Evolutionary conservation across 2,797 vertebrate species (phyloP).

Genomic region (Melanotaenia pygmaea): DNA sequence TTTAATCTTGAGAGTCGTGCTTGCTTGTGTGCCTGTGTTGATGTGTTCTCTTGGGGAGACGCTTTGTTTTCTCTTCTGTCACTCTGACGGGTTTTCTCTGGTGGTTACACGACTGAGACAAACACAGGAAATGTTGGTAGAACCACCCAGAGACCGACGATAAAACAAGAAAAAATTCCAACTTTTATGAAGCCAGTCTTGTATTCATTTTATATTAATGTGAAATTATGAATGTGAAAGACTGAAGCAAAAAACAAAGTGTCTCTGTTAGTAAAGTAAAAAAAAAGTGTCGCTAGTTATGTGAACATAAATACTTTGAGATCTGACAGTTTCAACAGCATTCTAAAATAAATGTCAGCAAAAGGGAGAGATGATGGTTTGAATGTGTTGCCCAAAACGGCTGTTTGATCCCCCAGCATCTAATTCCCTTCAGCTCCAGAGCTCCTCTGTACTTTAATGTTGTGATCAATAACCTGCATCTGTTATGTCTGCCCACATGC

Average conservation of each 20-base stretch:
- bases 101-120: conserved; percentile 18
- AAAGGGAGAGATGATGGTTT: conserved; percentile 47
- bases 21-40: conserved; percentile 11
- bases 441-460: conserved; percentile 25
- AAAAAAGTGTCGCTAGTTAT: conserved; percentile 42
- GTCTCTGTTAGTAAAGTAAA: conserved; percentile 1
- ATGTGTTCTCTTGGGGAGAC: conserved; percentile 38
- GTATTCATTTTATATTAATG: neutral
- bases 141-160: conserved; percentile 15
- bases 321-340: conserved; percentile 6
- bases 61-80: conserved; percentile 34
- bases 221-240: neutral
- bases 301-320: conserved; percentile 13
- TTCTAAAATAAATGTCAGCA: conserved; percentile 42
- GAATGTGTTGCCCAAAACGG: conserved; percentile 20
- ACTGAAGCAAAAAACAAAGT: conserved; percentile 10
- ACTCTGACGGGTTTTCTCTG: conserved; percentile 39
- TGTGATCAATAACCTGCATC: conserved; percentile 50
- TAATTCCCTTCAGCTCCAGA: neutral
- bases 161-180: conserved; percentile 13
- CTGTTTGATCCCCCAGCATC: conserved; percentile 12
- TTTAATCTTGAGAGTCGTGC: conserved; percentile 21
- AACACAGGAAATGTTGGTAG: conserved; percentile 36
- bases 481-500: conserved; percentile 62
- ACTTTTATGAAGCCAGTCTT: neutral